Percentiles rank a stretch among this genome's conserved stretches.
Evolutionary conservation across 2,113 vertebrate genomes (phyloP).

Genomic region (Lophius piscatorius): DNA sequence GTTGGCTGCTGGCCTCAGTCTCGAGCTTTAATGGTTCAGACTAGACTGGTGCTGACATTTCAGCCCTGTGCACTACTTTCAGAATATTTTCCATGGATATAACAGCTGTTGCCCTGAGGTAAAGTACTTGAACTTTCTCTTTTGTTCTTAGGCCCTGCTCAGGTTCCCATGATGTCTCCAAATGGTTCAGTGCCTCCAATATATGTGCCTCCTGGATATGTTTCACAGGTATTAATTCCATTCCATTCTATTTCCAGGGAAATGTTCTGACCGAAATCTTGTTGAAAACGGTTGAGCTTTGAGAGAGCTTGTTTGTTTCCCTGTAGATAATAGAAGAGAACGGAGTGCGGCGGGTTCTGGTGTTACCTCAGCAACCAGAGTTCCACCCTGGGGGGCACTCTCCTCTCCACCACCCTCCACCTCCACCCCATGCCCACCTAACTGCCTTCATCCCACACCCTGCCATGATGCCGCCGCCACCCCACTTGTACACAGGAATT

Average conservation of each 20-base stretch:
- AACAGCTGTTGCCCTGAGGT: conserved; percentile 14
- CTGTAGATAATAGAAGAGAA: conserved; percentile 96
- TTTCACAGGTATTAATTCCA: conserved; percentile 89
- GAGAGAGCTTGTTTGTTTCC: neutral
- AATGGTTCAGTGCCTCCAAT: conserved; percentile 99
- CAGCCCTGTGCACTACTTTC: neutral
- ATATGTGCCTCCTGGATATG: conserved; percentile 99
- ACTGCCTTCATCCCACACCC: conserved; percentile 94
- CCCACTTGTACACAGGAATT: conserved; percentile 89
- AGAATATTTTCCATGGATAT: conserved; percentile 4
- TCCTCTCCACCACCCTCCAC: conserved; percentile 90
- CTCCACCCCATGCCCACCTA: conserved; percentile 90
- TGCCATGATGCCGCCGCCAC: conserved; percentile 91
- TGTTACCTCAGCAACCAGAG: conserved; percentile 97
- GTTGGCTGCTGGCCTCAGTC: no score
- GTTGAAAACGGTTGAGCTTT: neutral
- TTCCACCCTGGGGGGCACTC: conserved; percentile 93
- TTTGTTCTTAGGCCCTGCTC: conserved; percentile 88
- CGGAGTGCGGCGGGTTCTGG: conserved; percentile 95
- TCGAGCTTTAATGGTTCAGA: no score
- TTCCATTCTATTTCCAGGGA: neutral
- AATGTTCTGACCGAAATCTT: neutral
- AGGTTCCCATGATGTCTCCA: conserved; percentile 99
- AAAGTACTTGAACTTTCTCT: conserved; percentile 34
- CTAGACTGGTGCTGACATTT: no score